These are phyloP conservation scores for Lonchura striata DNA, from an alignment of 2,113 vertebrate species.

Conservation along the genomic window DNA sequence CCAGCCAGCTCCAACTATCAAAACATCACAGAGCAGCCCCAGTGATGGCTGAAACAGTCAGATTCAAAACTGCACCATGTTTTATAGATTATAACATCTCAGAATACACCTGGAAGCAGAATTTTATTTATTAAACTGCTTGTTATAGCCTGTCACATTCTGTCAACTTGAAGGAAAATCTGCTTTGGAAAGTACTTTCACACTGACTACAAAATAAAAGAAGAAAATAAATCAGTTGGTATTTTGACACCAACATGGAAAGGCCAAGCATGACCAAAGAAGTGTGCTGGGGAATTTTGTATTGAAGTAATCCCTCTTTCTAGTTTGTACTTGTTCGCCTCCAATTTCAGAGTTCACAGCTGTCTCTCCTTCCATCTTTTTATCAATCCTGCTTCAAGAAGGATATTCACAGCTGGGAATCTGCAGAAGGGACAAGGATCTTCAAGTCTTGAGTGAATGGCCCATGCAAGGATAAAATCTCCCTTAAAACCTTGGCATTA, in stretches of 20 bases:
- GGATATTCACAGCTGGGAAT: not conserved
- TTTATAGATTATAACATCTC: slow-evolving; percentile 42
- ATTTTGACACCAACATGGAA: not conserved
- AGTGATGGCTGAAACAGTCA: not conserved
- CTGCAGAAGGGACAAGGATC: not conserved
- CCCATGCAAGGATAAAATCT: not conserved
- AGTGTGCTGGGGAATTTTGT: not conserved
- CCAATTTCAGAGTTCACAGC: not conserved
- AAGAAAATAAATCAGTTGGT: slow-evolving; percentile 8
- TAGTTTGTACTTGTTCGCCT: not conserved
- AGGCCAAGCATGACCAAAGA: not conserved
- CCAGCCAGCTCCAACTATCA: not conserved
- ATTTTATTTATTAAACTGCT: slow-evolving; percentile 50
- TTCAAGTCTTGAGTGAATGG: not conserved
- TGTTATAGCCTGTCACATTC: slow-evolving; percentile 21
- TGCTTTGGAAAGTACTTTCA: slow-evolving; percentile 2
- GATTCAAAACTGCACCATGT: not conserved
- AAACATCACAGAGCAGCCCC: not conserved
- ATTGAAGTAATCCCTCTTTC: not conserved
- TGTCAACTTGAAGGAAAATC: slow-evolving; percentile 42
- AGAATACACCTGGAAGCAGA: not conserved
- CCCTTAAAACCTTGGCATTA: not conserved
- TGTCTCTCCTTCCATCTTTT: not conserved
- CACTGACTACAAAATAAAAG: not conserved
- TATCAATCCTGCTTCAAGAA: not conserved